Base-by-base conservation (phyloP, 2,888 invertebrate genomes). In the Sialis lutaria region DNA sequence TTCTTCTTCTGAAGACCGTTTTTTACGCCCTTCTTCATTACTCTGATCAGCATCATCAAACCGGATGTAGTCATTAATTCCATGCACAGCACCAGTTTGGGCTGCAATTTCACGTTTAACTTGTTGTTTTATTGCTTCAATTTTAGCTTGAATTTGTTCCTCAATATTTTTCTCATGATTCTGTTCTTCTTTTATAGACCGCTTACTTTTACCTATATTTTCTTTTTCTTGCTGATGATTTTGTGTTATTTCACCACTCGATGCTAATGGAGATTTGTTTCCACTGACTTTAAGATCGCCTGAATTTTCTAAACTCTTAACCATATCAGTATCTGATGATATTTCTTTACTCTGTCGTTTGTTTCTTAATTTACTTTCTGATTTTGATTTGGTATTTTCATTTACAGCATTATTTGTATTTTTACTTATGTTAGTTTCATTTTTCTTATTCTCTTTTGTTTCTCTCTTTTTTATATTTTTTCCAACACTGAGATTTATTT, bases 61-160 rank as follows among this genome's bases (percentile, higher is more conserved):
- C 6, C 9, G 37, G 8, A 10, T 8, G 12, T 37, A 10, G n/a
- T 37, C 12, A 37, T 37, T 22, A 41, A 30, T 42, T 42, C 31
- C 10, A 12, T 33, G 31, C n/a, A 6, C 13, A 33, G 33, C 40
- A 9, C 22, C 30, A 7, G 7, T 30, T 30, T 33, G 10, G 6
- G 37, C 9, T 30, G 39, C 40, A 30, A 9, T 49, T 51, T 66
- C 62, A 4, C 62, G 56, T 45, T 62, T 62, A 2, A 67, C 62
- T 46, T 65, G 59, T 9, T 62, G 62, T 48, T 64, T 67, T 33
- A 67, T 63, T 8, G 59, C 56, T 22, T 61, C 58, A 42, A 66
- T 63, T 52, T 60, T 62, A 9, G 57, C 51, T 52, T 64, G 58
- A 44, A 67, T 63, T 48, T 61, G 57, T n/a, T 58, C 53, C 50